Evolutionary conservation across 2,888 invertebrate species (phyloP).

Genomic region (Danaus chrysippus): DNA sequence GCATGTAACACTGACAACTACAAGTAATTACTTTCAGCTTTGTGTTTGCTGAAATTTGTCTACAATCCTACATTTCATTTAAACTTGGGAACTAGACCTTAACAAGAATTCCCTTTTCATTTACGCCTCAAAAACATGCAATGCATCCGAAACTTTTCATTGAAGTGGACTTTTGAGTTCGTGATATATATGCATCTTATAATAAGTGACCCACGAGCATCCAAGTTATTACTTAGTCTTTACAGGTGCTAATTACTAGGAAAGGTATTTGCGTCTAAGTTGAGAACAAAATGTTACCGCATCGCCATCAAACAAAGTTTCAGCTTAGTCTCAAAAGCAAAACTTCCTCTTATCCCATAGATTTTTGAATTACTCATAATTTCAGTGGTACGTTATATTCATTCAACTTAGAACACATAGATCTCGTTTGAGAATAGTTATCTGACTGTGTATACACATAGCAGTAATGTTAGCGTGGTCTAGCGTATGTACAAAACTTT

Average conservation of each 20-base stretch:
- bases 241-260: too few relatives aligned
- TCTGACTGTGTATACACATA: neutral
- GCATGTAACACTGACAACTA: constrained; percentile 1
- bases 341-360: too few relatives aligned
- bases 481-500: neutral
- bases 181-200: neutral
- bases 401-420: too few relatives aligned
- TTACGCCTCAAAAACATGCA: neutral
- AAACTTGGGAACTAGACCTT: constrained; percentile 1
- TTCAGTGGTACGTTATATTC: too few relatives aligned
- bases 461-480: neutral
- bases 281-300: too few relatives aligned
- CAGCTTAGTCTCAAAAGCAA: too few relatives aligned
- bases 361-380: too few relatives aligned
- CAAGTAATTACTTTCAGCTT: neutral
- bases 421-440: too few relatives aligned
- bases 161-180: neutral
- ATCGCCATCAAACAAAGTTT: too few relatives aligned
- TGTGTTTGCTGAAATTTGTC: constrained; percentile 1
- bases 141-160: neutral
- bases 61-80: constrained; percentile 5
- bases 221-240: neutral
- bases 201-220: neutral
- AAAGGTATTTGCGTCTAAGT: too few relatives aligned
- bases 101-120: neutral